Percentiles rank a stretch among this genome's conserved stretches.
phyloP scores from a whole-genome alignment of 2,113 vertebrate genomes.

The Saimiri boliviensis region DNA sequence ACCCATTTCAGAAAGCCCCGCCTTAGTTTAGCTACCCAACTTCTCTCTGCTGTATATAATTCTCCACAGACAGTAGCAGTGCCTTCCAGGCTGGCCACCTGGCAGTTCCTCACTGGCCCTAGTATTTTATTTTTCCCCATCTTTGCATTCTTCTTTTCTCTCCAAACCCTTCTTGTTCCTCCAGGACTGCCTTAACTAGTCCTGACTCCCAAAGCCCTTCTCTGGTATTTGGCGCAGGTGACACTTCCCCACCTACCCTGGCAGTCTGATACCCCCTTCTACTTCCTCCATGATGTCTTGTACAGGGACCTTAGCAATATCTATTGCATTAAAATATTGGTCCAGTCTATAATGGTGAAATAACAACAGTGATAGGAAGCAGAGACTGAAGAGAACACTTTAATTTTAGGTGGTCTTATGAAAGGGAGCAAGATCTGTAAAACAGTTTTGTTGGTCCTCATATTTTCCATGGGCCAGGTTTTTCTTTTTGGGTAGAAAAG shows the following conservation, averaged over 20 bases:
- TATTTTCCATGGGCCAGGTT: neutral
- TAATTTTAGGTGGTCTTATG: neutral
- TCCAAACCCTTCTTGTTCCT: neutral
- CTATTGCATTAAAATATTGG: neutral
- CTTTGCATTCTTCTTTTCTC: neutral
- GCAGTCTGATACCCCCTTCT: neutral
- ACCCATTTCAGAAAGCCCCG: neutral
- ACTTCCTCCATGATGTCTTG: neutral
- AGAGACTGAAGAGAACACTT: neutral
- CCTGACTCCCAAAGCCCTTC: neutral
- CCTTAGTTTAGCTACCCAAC: neutral
- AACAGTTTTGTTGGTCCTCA: neutral
- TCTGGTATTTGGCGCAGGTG: neutral
- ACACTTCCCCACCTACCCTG: no score
- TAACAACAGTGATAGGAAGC: neutral
- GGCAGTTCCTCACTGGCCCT: neutral
- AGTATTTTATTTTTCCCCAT: neutral
- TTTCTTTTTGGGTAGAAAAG: conserved; percentile 8
- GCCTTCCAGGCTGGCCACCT: neutral
- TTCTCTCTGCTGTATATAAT: rapidly evolving
- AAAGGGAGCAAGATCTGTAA: neutral
- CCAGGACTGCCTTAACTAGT: neutral
- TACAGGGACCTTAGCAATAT: neutral
- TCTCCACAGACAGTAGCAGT: neutral
- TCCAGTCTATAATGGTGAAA: neutral